Conservation (phyloP, 35 echinoderm and acorn worm species). For the Lytechinus pictus region DNA sequence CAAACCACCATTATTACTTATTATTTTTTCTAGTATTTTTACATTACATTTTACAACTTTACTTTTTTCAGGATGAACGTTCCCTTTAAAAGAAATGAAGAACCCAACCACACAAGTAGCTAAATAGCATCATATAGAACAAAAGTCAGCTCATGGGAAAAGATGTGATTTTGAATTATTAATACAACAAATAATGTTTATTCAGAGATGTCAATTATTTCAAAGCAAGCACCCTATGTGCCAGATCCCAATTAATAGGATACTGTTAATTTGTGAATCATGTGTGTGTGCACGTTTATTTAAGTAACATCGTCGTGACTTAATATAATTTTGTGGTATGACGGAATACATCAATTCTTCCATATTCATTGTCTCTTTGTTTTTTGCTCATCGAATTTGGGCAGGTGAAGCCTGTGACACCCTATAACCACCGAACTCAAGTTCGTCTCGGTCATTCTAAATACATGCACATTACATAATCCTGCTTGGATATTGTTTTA, state of each 20-base stretch:
- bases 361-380: background rate
- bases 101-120: too few relatives aligned
- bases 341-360: background rate
- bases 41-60: too few relatives aligned
- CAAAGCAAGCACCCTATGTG: too few relatives aligned
- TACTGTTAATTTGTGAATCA: slow-evolving; percentile 12
- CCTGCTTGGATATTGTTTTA: background rate
- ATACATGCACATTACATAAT: background rate
- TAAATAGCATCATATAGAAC: too few relatives aligned
- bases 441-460: background rate
- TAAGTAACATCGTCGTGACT: background rate
- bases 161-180: background rate
- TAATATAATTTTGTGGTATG: background rate
- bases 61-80: too few relatives aligned
- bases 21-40: too few relatives aligned
- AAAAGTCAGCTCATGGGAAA: background rate
- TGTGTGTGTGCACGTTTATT: background rate
- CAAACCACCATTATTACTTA: too few relatives aligned
- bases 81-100: too few relatives aligned
- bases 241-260: background rate
- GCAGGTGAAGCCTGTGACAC: background rate
- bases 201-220: too few relatives aligned
- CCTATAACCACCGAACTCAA: background rate
- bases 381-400: background rate
- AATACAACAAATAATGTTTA: background rate